These are phyloP conservation scores for Drosophila kohkoa DNA, from an alignment of 1,140 invertebrate species.

Conservation along the genomic window DNA sequence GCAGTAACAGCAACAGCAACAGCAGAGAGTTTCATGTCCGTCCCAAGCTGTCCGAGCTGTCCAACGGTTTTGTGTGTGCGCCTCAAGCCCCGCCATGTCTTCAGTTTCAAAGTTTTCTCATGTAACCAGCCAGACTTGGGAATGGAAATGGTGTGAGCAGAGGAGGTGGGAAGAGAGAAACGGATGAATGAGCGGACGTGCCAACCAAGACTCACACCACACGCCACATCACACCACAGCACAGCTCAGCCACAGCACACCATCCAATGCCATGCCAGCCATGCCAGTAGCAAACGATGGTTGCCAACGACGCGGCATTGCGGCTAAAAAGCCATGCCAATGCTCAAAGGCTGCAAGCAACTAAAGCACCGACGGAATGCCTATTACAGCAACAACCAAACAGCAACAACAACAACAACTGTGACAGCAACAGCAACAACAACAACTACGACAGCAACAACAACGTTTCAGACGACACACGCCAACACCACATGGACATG, in stretches of 20 bases:
- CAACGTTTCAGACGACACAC: conserved; percentile 73
- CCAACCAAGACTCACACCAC: conserved; percentile 44
- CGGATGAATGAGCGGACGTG: conserved; percentile 79
- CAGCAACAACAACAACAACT: conserved; percentile 4
- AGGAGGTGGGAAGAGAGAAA: conserved; percentile 15
- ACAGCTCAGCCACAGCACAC: too few relatives aligned
- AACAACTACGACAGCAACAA: conserved; percentile 53
- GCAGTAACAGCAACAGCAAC: conserved; percentile 27
- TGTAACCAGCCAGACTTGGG: conserved; percentile 61
- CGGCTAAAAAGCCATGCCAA: conserved; percentile 79
- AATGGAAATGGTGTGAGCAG: background rate
- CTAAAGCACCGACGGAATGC: conserved; percentile 66
- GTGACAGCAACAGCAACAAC: conserved; percentile 27
- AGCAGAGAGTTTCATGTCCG: conserved; percentile 47
- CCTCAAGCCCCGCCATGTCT: conserved; percentile 71
- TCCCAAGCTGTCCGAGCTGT: conserved; percentile 61
- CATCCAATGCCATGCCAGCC: conserved; percentile 1
- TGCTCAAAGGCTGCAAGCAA: conserved; percentile 68
- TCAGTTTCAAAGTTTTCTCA: conserved; percentile 83
- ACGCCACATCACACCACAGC: too few relatives aligned
- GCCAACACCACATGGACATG: conserved; percentile 74
- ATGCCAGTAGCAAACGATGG: conserved; percentile 40
- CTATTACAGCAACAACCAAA: conserved; percentile 55
- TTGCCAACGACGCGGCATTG: conserved; percentile 67
- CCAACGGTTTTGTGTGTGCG: conserved; percentile 55